phyloP scores from a whole-genome alignment of 2,888 invertebrate species.

The Macropis europaea region DNA sequence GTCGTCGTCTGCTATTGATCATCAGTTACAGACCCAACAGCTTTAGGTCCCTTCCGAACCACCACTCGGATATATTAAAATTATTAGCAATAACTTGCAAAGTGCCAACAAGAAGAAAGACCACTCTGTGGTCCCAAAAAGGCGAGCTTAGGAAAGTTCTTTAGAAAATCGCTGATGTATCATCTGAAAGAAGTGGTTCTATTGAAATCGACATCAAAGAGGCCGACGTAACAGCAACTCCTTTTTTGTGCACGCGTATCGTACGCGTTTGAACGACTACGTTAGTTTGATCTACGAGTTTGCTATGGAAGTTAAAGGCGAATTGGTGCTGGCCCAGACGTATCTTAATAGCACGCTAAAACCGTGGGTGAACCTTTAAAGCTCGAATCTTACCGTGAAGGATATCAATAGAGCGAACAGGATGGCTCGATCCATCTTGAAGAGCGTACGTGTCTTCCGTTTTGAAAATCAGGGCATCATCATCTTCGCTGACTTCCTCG shows the following conservation, averaged over 20 bases:
- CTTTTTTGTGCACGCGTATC: not conserved
- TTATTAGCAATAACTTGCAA: no score
- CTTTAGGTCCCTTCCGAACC: no score
- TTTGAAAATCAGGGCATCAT: constrained; percentile 29
- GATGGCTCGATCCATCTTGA: constrained; percentile 55
- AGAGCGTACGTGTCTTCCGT: constrained; percentile 25
- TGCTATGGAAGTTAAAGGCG: constrained; percentile 42
- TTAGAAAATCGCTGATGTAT: constrained; percentile 26
- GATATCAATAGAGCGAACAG: constrained; percentile 49
- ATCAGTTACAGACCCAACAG: no score
- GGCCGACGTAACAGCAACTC: constrained; percentile 5
- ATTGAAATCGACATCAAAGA: constrained; percentile 30
- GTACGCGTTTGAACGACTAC: not conserved
- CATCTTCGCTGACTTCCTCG: constrained; percentile 26
- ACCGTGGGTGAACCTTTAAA: constrained; percentile 37
- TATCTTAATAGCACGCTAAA: constrained; percentile 42
- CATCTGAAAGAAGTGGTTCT: not conserved
- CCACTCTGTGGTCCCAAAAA: constrained; percentile 14
- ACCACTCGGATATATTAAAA: no score
- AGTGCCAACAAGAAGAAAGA: no score
- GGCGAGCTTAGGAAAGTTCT: not conserved
- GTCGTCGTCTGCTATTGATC: no score
- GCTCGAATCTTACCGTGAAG: constrained; percentile 56
- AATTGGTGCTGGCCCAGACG: constrained; percentile 20
- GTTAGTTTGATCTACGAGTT: constrained; percentile 49